A percentile compares a stretch with the other conserved stretches of the same genome.
These are phyloP conservation scores for Xyliphius kryptos DNA, from an alignment of 2,113 vertebrate species.

Conservation along the genomic window DNA sequence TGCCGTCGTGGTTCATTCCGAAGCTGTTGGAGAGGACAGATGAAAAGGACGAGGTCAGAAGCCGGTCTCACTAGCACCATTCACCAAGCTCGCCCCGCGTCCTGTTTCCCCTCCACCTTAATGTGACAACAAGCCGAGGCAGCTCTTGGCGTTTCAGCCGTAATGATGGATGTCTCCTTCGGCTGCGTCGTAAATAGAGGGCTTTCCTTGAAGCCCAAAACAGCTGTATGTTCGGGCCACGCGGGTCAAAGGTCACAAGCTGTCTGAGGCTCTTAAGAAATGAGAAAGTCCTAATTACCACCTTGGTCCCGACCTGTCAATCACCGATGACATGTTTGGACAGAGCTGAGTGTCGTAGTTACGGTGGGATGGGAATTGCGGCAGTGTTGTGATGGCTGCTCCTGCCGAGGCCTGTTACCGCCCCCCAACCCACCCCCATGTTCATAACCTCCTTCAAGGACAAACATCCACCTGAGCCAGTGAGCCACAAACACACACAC, in stretches of 20 bases:
- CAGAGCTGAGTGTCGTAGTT: conserved; percentile 39
- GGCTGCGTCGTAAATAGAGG: conserved; percentile 47
- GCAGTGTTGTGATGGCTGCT: not conserved
- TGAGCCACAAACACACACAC: not conserved
- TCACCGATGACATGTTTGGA: conserved; percentile 60
- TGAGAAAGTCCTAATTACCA: conserved; percentile 65
- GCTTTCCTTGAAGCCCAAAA: conserved; percentile 52
- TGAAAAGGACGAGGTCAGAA: conserved; percentile 22
- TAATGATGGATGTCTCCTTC: conserved; percentile 30
- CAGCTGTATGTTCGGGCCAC: conserved; percentile 60
- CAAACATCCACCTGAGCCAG: too few relatives aligned
- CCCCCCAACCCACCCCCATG: not conserved
- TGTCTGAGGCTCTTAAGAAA: conserved; percentile 61
- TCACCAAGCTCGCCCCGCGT: not conserved
- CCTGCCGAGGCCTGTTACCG: conserved; percentile 7
- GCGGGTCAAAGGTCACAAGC: conserved; percentile 60
- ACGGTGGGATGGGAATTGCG: conserved; percentile 5
- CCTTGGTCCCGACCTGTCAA: conserved; percentile 61
- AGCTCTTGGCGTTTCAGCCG: conserved; percentile 12
- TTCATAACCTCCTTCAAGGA: too few relatives aligned
- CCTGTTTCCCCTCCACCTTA: not conserved
- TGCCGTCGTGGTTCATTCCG: conserved; percentile 98
- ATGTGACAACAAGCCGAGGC: conserved; percentile 26
- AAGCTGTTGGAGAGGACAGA: conserved; percentile 73
- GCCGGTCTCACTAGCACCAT: not conserved